Evolutionary conservation across 1,140 invertebrate species (phyloP).

Genomic region (Eufriesea mexicana): DNA sequence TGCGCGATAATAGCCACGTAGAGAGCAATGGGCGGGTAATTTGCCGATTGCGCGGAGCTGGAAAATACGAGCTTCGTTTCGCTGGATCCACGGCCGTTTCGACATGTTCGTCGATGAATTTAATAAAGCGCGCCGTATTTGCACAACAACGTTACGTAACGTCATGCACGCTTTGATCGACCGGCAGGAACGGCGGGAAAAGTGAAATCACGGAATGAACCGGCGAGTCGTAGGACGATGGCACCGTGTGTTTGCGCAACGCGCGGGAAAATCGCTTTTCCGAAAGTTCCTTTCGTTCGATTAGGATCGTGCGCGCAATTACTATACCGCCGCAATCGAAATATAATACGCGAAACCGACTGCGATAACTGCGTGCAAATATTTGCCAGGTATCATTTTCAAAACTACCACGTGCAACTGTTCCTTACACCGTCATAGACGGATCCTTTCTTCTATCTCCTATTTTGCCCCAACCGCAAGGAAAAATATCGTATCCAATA

Average conservation of each 20-base stretch:
- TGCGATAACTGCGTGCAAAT: too few relatives aligned
- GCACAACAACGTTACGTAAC: constrained; percentile 29
- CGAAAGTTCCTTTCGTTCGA: neutral
- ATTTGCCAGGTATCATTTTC: too few relatives aligned
- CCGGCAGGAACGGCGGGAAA: neutral
- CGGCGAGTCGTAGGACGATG: neutral
- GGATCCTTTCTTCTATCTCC: too few relatives aligned
- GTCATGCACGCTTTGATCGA: neutral
- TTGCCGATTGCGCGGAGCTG: constrained; percentile 16
- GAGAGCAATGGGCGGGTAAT: neutral
- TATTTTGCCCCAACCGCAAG: neutral
- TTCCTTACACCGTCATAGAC: too few relatives aligned
- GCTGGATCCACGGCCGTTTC: constrained; percentile 3
- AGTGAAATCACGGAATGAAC: constrained; percentile 25
- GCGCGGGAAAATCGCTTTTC: neutral
- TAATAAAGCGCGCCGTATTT: constrained; percentile 39
- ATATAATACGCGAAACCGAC: too few relatives aligned
- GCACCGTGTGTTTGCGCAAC: neutral
- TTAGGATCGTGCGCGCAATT: neutral
- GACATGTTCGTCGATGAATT: constrained; percentile 16
- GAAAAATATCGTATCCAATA: neutral
- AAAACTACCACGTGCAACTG: too few relatives aligned
- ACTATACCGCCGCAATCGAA: too few relatives aligned
- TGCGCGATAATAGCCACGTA: neutral
- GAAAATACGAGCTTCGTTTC: constrained; percentile 2